Conservation (phyloP, 2,797 vertebrate species). For the Centropyge bicolor region DNA sequence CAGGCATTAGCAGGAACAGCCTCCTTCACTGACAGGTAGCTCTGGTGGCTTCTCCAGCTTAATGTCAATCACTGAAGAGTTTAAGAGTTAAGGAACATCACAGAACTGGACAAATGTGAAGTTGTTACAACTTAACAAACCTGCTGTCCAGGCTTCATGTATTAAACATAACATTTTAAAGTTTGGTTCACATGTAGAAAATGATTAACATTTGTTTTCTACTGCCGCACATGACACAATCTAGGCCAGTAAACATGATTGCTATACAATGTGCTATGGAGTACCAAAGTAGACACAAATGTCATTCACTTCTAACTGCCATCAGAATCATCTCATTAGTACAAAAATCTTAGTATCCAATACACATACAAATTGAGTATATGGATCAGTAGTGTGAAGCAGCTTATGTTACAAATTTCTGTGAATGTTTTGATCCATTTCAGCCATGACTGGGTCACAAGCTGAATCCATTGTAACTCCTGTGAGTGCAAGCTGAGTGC, state of each 20-base stretch:
- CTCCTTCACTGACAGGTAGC: conserved; percentile 93
- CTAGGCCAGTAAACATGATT: background rate
- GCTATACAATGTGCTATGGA: background rate
- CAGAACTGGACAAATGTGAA: background rate
- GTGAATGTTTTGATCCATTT: background rate
- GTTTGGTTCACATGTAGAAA: background rate
- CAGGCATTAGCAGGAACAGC: conserved; percentile 94
- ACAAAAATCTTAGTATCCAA: background rate
- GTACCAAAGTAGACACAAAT: background rate
- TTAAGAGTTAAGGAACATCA: conserved; percentile 84
- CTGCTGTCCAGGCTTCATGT: background rate
- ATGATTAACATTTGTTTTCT: background rate
- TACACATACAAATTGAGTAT: background rate
- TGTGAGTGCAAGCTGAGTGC: background rate
- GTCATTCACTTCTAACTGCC: background rate
- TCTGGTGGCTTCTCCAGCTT: conserved; percentile 97
- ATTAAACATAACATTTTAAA: background rate
- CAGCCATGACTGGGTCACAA: background rate
- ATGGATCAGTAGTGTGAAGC: background rate
- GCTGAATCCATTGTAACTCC: background rate
- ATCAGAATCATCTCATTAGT: background rate
- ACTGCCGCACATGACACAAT: background rate
- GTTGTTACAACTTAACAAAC: background rate
- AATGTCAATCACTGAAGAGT: conserved; percentile 95
- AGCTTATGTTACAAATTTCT: background rate